A percentile compares a stretch with the other conserved stretches of the same genome.
Conservation (phyloP, 2,113 vertebrate genomes). For the Agapornis roseicollis region DNA sequence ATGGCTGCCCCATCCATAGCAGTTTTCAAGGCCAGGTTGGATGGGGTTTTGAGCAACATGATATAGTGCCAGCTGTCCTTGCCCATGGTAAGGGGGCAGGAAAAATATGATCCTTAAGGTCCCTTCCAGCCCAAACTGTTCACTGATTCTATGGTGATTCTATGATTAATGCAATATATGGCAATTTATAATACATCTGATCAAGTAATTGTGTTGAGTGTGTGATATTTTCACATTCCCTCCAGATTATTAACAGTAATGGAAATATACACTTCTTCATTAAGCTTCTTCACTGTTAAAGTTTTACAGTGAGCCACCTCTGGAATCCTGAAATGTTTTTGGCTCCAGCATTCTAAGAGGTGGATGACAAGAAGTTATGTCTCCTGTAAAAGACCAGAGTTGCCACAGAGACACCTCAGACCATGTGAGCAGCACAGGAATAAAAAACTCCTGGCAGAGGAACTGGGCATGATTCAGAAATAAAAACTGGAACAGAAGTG, state of each 20-base stretch:
- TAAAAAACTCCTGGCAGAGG: not conserved
- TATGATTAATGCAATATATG: not conserved
- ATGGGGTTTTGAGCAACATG: not conserved
- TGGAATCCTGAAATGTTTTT: not conserved
- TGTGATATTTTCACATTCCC: not conserved
- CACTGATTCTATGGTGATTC: not conserved
- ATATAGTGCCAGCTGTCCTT: not conserved
- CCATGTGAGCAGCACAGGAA: not conserved
- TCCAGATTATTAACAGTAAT: not conserved
- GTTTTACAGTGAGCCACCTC: not conserved
- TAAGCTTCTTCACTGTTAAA: not conserved
- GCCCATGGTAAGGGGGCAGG: not conserved
- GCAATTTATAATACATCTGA: not conserved
- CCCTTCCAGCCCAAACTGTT: not conserved
- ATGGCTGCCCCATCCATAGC: not conserved
- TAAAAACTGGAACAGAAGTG: not conserved
- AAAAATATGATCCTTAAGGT: not conserved
- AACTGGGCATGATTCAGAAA: not conserved
- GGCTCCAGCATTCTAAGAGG: not conserved
- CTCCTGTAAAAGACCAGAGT: not conserved
- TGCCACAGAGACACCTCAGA: not conserved
- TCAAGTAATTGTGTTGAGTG: not conserved
- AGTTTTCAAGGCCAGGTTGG: not conserved
- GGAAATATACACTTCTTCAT: not conserved
- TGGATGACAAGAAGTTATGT: not conserved